Base-by-base conservation (phyloP, 2,797 vertebrate species). In the Pangasius sanitwongsei region DNA sequence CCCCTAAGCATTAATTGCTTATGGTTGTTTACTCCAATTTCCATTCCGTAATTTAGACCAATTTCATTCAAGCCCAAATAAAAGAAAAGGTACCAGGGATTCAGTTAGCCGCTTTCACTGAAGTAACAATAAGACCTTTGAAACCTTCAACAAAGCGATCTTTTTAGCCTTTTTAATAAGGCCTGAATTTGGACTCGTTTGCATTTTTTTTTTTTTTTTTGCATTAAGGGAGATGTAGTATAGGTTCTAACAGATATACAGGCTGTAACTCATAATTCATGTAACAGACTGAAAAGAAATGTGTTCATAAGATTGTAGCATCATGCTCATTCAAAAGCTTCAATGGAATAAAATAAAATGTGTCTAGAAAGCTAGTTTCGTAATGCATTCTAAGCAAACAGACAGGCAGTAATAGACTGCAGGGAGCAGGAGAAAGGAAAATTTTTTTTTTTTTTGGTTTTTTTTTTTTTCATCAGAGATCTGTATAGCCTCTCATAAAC, bases 81-180 rank as follows among this genome's bases (percentile, higher is more conserved):
- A 85, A 63, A 87, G 88, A 25, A 53, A 88, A 93, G 89, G 78
- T 91, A 87, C 63, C 74, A 63, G 92, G 92, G 93, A 92, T 92
- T 92, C 90, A 91, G 81, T 87, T 88, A 25, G 50, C 87, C 16
- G 89, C 85, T 93, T 91, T 92, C 92, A 90, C 1, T 8, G 59
- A 88, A 13, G 2, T 67, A 92, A 96, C 95, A 95, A 95, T 89
- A 90, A 90, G 11, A 87, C 92, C 93, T 94, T 94, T 95, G 93
- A 93, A 53, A 90, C 28, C 86, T 4, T 82, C 50, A 3, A 85
- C 90, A 91, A 94, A 92, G 91, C 90, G 89, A 90, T 88, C 16
- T 72, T 74, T 89, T 88, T 72, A 65, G 9, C n/a, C 25, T 13
- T 74, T 85, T 87, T 69, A 84, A 50, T 77, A 74, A 69, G 25